phyloP scores from a whole-genome alignment of 2,797 vertebrate species.

The Pangasius krempfi region DNA sequence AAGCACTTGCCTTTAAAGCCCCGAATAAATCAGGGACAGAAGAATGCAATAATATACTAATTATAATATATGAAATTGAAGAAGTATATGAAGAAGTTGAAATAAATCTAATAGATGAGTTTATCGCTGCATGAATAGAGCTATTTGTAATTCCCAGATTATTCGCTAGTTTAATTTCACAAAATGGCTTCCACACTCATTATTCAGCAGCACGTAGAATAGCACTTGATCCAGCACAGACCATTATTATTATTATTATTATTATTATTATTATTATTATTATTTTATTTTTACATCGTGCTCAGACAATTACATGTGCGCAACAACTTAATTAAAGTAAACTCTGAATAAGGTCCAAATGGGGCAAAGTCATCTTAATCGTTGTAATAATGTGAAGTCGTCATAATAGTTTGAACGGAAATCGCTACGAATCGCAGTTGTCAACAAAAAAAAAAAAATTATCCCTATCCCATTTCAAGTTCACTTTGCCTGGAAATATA shows the following conservation, averaged over 20 bases:
- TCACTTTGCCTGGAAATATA: not conserved
- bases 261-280: not conserved
- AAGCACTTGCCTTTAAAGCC: not conserved
- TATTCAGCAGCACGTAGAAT: not conserved
- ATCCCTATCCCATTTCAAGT: not conserved
- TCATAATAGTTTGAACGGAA: too few species aligned
- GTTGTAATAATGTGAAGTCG: not conserved
- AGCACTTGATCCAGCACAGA: not conserved
- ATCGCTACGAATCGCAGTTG: not conserved
- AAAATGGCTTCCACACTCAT: not conserved
- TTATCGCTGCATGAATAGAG: not conserved
- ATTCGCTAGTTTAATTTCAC: not conserved
- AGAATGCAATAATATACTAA: not conserved
- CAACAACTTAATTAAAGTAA: not conserved
- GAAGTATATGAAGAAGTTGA: not conserved
- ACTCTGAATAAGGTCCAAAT: not conserved
- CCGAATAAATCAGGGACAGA: not conserved
- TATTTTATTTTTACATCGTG: not conserved
- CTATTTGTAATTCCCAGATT: not conserved
- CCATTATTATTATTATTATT: not conserved
- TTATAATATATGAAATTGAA: not conserved
- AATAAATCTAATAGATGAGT: not conserved
- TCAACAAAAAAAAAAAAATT: too few species aligned
- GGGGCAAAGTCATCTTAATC: not conserved
- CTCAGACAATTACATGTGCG: not conserved